Percentiles rank a stretch among this genome's conserved stretches.
Conservation (phyloP, 2,113 vertebrate species). For the Marcusenius ussheri region DNA sequence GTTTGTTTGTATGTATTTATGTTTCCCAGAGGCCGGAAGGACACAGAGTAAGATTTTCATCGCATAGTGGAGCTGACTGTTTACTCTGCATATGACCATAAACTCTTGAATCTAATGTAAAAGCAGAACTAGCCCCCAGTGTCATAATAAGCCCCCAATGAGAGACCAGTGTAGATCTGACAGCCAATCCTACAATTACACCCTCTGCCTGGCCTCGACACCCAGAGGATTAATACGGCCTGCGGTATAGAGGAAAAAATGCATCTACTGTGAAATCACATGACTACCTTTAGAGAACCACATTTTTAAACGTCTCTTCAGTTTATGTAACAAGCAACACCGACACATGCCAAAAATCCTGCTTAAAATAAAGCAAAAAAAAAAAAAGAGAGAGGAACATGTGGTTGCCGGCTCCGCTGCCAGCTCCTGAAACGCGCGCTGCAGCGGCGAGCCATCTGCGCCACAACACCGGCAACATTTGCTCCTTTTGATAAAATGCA, state of each 20-base stretch:
- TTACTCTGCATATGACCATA: background rate
- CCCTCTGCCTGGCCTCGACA: conserved; percentile 30
- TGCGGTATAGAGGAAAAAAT: conserved; percentile 37
- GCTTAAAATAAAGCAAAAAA: conserved; percentile 12
- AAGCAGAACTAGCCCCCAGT: background rate
- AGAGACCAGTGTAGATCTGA: background rate
- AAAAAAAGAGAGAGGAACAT: background rate
- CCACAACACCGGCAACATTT: conserved; percentile 86
- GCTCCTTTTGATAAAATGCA: conserved; percentile 99
- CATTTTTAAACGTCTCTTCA: conserved; percentile 45
- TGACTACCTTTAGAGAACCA: conserved; percentile 35
- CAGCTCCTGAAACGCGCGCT: conserved; percentile 37
- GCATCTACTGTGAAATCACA: conserved; percentile 47
- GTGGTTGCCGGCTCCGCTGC: conserved; percentile 7
- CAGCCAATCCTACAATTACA: conserved; percentile 9
- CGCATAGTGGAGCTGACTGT: background rate
- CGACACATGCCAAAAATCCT: conserved; percentile 18
- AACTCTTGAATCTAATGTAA: background rate
- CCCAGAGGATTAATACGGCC: conserved; percentile 45
- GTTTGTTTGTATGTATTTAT: background rate
- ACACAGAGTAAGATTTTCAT: background rate
- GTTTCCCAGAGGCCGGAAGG: background rate
- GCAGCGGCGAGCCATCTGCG: conserved; percentile 88
- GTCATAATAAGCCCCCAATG: background rate
- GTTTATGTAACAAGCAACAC: conserved; percentile 49